These are phyloP conservation scores for Bombus vancouverensis DNA, from an alignment of 1,140 invertebrate genomes.

Conservation along the genomic window DNA sequence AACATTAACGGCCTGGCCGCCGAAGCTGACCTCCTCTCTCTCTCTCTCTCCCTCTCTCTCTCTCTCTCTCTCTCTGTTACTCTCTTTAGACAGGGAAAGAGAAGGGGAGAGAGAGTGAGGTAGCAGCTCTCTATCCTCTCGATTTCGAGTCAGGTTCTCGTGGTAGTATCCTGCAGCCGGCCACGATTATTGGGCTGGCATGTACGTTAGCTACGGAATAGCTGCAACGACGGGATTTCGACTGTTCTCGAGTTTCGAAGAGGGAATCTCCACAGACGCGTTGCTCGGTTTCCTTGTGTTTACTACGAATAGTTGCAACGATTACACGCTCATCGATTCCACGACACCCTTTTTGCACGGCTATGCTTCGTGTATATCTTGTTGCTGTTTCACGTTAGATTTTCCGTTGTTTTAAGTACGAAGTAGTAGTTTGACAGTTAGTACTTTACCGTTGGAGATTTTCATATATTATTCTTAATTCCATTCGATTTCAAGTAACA, in stretches of 20 bases:
- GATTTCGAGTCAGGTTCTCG: slow-evolving; percentile 46
- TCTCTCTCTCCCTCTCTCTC: too few relatives aligned
- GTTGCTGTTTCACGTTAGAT: not conserved
- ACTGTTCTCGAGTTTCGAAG: slow-evolving; percentile 24
- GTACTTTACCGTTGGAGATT: too few relatives aligned
- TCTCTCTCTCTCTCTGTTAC: slow-evolving; percentile 15
- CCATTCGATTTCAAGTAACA: accelerated
- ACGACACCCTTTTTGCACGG: not conserved
- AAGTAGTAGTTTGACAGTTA: not conserved
- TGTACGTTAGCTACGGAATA: slow-evolving; percentile 46
- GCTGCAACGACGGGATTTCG: slow-evolving; percentile 41
- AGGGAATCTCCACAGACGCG: not conserved
- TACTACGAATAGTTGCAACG: not conserved
- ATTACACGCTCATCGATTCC: not conserved
- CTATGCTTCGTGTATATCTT: not conserved
- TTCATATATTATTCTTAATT: too few relatives aligned
- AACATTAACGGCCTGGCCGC: slow-evolving; percentile 81
- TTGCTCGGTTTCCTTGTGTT: not conserved
- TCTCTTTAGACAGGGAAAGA: not conserved
- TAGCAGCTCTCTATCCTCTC: slow-evolving; percentile 42
- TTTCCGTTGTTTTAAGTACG: not conserved
- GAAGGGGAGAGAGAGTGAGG: not conserved
- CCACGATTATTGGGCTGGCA: slow-evolving; percentile 68
- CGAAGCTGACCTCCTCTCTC: slow-evolving; percentile 57
- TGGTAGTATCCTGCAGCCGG: slow-evolving; percentile 57